These are phyloP conservation scores for Atethmia centrago DNA, from an alignment of 2,888 invertebrate genomes.

Conservation along the genomic window DNA sequence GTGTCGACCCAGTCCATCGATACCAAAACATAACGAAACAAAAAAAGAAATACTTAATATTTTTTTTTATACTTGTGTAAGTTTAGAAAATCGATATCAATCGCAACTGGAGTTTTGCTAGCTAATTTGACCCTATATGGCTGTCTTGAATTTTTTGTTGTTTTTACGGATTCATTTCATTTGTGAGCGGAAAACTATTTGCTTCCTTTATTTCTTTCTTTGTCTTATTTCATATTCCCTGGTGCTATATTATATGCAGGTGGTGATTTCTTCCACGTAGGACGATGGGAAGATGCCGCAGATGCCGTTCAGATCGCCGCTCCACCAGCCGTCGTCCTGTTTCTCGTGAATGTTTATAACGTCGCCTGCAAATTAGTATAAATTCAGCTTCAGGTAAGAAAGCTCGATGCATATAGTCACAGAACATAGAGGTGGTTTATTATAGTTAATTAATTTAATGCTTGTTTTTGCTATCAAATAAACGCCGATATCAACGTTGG, in stretches of 20 bases:
- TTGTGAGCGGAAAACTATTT: not conserved
- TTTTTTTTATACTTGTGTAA: not conserved
- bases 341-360: conserved; percentile 96
- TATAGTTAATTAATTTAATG: not conserved
- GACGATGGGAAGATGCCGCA: conserved; percentile 98
- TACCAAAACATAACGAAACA: not conserved
- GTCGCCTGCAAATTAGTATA: conserved; percentile 91
- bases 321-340: conserved; percentile 98
- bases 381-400: conserved; percentile 25
- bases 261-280: conserved; percentile 95
- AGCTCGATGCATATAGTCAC: not conserved
- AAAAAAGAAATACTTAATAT: not conserved
- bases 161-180: not conserved
- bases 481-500: too few relatives aligned
- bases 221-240: not conserved
- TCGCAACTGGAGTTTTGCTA: not conserved
- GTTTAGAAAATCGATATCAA: not conserved
- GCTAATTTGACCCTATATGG: not conserved
- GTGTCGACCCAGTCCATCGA: not conserved
- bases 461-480: not conserved
- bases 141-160: not conserved
- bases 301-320: conserved; percentile 95
- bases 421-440: not conserved
- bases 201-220: not conserved
- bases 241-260: conserved; percentile 78